Evolutionary conservation across 2,113 vertebrate species (phyloP), one percentile per base, ranked within the genome.

Genomic region (Chrysochloris asiatica): DNA sequence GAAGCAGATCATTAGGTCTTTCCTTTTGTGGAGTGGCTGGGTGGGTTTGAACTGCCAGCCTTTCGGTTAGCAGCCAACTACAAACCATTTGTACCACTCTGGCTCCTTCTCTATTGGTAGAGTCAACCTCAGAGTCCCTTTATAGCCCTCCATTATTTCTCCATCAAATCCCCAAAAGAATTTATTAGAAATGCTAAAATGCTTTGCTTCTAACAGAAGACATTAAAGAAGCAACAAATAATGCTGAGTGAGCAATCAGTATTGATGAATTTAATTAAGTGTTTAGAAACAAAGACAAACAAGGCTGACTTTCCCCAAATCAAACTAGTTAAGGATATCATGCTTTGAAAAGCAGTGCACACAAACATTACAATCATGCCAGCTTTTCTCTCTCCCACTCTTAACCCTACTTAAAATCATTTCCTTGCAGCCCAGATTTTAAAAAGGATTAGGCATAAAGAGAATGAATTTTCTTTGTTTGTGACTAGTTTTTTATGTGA

Each of bases 381-480:
- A 71, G 6, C 52, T 21, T 16, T 79, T 79, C 76, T 82, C 47
- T 93, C 19, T 73, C 89, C 92, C 75, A 80, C 47, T 61, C 82
- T 85, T 9, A 65, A 19, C 33, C 90, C 81, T 88, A 30, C 4
- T 50, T 93, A 96, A 56, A 88, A 73, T 48, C 93, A 83, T 89
- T 86, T 96, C 73, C 85, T 90, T 28, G 41, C 90, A 94, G 86
- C 92, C 88, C 38, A 65, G n/a, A 78, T 82, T 96, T 97, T 90
- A 86, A 96, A 94, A n/a, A 95, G 94, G 56, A 92, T 90, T 73
- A 96, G 67, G 59, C 83, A 95, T 77, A 67, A 95, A 84, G 96
- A 91, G 38, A 86, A 45, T 54, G 36, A 73, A 30, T 88, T 93
- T 73, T 95, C 33, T n/a, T 86, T 89, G 50, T 89, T 87, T 69